Evolutionary conservation across 2,888 invertebrate genomes (phyloP), one percentile per base, ranked within the genome.

Genomic region (Euproctis similis): DNA sequence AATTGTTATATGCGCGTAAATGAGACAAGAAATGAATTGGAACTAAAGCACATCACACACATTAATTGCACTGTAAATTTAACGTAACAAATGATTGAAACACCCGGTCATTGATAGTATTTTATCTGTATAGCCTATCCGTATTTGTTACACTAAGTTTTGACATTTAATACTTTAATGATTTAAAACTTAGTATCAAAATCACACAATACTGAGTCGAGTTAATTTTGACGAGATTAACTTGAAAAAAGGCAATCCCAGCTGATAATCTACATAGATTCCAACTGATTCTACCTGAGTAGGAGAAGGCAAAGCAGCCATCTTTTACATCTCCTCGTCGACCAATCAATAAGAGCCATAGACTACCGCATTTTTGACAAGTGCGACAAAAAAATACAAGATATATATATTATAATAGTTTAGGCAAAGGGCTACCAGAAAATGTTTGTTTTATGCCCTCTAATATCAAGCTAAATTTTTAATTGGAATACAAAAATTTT

Each of bases 281-380:
- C 53, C 53, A 57, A 62, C 57, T 59, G 65, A 48, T 70, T 81
- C 84, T 90, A 92, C 92, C 91, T 92, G 91, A 82, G 91, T 91
- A 86, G 92, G 92, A 87, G 91, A 92, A 86, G 91, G 92, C 90
- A 92, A 87, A 82, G 91, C 89, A 88, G 92, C 92, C 92, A 92
- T 92, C 91, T 92, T 89, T 85, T 73, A 85, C 85, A 85, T 85
- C 78, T 82, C 85, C 73, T 72, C 73, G 63, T 75, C 69, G 81
- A 84, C 85, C 85, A 85, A 85, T 85, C 85, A 85, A 85, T 85
- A 85, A 41, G 78, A 59, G 65, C 49, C 75, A 82, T 66, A 73
- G 74, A 77, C 63, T 59, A 62, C 29, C 40, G 58, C 63, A 32
- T 39, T 38, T 65, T 72, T 76, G 77, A 77, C 76, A 67, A n/a